These are phyloP conservation scores for Aurelia aurita complex sp. Pacific DNA, from an alignment of 30 jellyfish, hydroid and myxozoan genomes.

Conservation along the genomic window DNA sequence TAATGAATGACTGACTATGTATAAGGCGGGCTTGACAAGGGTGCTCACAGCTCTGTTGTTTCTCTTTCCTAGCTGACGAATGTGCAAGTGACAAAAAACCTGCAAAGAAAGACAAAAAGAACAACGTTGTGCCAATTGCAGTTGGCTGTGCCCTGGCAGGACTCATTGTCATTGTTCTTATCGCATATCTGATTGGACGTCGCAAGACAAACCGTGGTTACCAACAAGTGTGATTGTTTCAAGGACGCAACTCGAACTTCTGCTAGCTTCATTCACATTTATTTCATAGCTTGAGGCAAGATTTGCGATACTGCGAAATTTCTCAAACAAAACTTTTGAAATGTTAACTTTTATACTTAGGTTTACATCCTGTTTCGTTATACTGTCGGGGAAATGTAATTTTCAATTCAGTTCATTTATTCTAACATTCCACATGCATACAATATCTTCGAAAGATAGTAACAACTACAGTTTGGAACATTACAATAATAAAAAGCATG, in stretches of 20 bases:
- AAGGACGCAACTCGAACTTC: not conserved
- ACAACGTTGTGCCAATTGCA: conserved; percentile 90
- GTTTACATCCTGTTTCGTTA: too few relatives aligned
- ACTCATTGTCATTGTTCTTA: conserved; percentile 87
- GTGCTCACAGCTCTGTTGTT: conserved; percentile 41
- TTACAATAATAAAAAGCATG: too few relatives aligned
- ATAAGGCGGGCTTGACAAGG: too few relatives aligned
- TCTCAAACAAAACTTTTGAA: not conserved
- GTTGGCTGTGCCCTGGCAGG: conserved; percentile 99
- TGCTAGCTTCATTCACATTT: too few relatives aligned
- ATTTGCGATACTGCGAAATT: not conserved
- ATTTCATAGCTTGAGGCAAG: not conserved
- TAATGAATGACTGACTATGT: too few relatives aligned
- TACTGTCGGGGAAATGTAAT: too few relatives aligned
- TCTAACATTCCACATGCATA: too few relatives aligned
- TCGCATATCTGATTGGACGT: conserved; percentile 97
- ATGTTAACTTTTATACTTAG: not conserved
- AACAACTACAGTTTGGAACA: too few relatives aligned
- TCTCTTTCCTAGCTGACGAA: conserved; percentile 50
- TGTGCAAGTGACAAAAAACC: conserved; percentile 8
- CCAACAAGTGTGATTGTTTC: conserved; percentile 62
- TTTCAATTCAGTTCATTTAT: too few relatives aligned
- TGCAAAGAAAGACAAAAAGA: conserved; percentile 25
- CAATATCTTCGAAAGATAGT: too few relatives aligned
- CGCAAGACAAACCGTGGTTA: conserved; percentile 89